Base-by-base conservation (phyloP, 2,888 invertebrate species). In the Lobophora halterata region DNA sequence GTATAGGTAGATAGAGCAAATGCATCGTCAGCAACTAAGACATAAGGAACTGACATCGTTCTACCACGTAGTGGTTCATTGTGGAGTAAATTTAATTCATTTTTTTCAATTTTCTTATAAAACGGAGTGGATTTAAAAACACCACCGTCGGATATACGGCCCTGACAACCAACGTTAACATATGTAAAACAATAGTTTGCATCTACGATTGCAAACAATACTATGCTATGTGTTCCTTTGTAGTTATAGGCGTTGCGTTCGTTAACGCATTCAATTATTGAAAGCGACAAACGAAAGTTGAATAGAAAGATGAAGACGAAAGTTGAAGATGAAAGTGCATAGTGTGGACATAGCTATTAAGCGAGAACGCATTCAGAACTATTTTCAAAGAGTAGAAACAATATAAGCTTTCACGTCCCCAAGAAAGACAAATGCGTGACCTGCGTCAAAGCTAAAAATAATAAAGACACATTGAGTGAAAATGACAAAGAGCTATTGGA, bases 161-260 rank as follows among this genome's bases (percentile, higher is more conserved):
- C 47, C 36, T 51, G 51, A 37, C 23, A 35, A 31, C 47, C 45
- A 48, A 39, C 14, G 45, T 48, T 35, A 23, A 31, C 46, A 38
- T 37, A 54, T 34, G 51, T 46, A 47, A 52, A 49, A 39, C 44
- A 49, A 29, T 52, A 54, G 24, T 54, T 41, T 32, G 49, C 49
- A 34, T 55, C 49, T 21, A 52, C 54, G 5, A 52, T 39, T 18
- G 52, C 48, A 39, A 54, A 32, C 26, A 52, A 31, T 18, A 49
- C 49, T 14, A 49, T 32, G 39, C 49, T 54, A 40, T 37, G 44
- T 33, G 35, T 40, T 19, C 16, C 23, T 43, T 54, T 40, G 41
- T 49, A 53, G 32, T 53, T 49, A 31, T 32, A 50, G 32, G 30
- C 51, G 25, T 44, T 40, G 25, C 43, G 37, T 32, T 31, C 43